Evolutionary conservation across 2,888 invertebrate species (phyloP).

Genomic region (Peribatodes rhomboidaria): DNA sequence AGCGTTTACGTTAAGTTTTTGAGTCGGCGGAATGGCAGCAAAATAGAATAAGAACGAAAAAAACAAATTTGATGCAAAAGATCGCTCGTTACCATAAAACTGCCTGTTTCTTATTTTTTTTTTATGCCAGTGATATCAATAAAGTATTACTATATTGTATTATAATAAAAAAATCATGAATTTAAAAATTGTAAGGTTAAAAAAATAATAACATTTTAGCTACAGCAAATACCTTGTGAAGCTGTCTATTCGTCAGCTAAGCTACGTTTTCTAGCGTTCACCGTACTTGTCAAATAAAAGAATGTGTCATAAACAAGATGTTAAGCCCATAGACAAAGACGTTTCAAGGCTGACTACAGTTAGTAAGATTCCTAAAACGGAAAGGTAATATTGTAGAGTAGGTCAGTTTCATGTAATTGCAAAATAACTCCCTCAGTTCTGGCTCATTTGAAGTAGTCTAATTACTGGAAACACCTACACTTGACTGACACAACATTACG

Average conservation of each 20-base stretch:
- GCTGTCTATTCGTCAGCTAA: background rate
- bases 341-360: conserved; percentile 17
- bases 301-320: conserved; percentile 10
- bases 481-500: conserved; percentile 1
- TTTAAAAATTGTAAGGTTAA: too few relatives aligned
- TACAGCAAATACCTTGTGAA: too few relatives aligned
- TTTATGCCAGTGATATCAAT: too few relatives aligned
- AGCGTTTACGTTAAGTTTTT: too few relatives aligned
- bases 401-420: conserved; percentile 19
- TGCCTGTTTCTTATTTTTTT: too few relatives aligned
- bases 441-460: conserved; percentile 10
- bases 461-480: conserved; percentile 14
- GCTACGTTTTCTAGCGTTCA: background rate
- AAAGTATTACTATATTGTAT: background rate
- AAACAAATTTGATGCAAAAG: too few relatives aligned
- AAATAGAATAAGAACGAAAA: too few relatives aligned
- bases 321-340: conserved; percentile 1
- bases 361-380: conserved; percentile 20
- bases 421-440: conserved; percentile 8
- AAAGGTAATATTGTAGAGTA: conserved; percentile 17
- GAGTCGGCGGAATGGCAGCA: too few relatives aligned
- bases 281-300: background rate
- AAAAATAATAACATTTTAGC: too few relatives aligned
- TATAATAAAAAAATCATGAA: too few relatives aligned
- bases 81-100: too few relatives aligned